These are phyloP conservation scores for Morpho helenor DNA, from an alignment of 2,888 invertebrate species.

Conservation along the genomic window DNA sequence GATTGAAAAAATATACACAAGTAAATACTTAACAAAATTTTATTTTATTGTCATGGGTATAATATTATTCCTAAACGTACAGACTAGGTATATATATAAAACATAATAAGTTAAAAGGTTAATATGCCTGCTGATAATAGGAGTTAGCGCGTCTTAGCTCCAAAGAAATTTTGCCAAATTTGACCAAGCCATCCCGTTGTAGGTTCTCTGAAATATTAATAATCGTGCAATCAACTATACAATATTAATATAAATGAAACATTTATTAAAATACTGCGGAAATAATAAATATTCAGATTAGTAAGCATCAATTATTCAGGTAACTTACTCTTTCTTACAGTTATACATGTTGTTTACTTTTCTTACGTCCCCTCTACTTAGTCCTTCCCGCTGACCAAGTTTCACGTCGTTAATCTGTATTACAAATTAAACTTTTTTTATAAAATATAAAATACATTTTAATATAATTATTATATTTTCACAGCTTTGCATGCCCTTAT, in stretches of 20 bases:
- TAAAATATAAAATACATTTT: no score
- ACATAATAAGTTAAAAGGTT: no score
- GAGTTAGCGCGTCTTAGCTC: conserved; percentile 19
- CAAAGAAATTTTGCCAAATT: conserved; percentile 50
- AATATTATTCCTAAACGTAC: no score
- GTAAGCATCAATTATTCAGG: not conserved
- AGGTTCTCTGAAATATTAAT: conserved; percentile 51
- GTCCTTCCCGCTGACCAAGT: conserved; percentile 87
- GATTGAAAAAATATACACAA: no score
- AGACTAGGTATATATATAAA: no score
- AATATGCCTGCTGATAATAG: no score
- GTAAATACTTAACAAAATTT: not conserved
- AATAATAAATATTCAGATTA: not conserved
- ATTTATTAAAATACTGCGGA: not conserved
- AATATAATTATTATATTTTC: no score
- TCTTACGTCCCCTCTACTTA: conserved; percentile 84
- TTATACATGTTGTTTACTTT: conserved; percentile 89
- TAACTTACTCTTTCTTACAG: conserved; percentile 76
- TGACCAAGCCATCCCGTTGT: conserved; percentile 58
- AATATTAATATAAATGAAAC: not conserved
- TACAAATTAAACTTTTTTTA: not conserved
- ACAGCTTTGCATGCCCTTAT: no score
- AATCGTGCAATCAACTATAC: not conserved
- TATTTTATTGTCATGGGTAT: not conserved
- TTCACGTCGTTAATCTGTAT: conserved; percentile 57